Evolutionary conservation across 2,888 invertebrate genomes (phyloP), one percentile per base, ranked within the genome.

Genomic region (Mythimna impura): DNA sequence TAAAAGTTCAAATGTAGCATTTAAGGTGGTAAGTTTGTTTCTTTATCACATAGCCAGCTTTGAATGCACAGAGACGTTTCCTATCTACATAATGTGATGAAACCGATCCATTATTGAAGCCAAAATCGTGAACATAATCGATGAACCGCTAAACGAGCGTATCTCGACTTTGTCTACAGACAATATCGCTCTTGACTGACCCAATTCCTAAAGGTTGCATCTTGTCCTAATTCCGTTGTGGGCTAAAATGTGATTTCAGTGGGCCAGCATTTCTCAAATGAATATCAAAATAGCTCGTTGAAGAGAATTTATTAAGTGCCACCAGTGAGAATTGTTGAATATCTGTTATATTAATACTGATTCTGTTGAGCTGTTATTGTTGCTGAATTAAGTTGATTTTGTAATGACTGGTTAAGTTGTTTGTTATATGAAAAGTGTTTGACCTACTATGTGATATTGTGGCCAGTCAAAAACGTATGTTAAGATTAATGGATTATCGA

Each of bases 131-230:
- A 70, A 61, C 40, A 61, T 70, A 64, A 76, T 76, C 73, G 73
- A 87, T 82, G 67, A 79, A 72, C 71, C 66, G 73, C 81, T 75
- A 82, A 83, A 86, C 81, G 74, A 88, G 80, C 79, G 66, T 66
- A 84, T 84, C 85, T 84, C 67, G 58, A 78, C 84, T 82, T 79
- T 84, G 84, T 81, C 85, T 78, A 81, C 78, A 83, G 82, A 85
- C 87, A 85, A 91, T 90, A 88, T 88, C 84, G 84, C 89, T 89
- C 90, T 92, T 89, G 87, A 88, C 90, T 93, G 94, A 94, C 94
- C 94, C 85, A 91, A 94, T 94, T 95, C 87, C 80, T 81, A 90
- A 93, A 92, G 92, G 93, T 92, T 94, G 91, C 91, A 92, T 92
- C 91, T 92, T 93, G 94, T 89, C 91, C 94, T 91, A 91, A 92